Evolutionary conservation across 2,888 invertebrate genomes (phyloP), one percentile per base, ranked within the genome.

Genomic region (Sinopyrophorus schimmeli): DNA sequence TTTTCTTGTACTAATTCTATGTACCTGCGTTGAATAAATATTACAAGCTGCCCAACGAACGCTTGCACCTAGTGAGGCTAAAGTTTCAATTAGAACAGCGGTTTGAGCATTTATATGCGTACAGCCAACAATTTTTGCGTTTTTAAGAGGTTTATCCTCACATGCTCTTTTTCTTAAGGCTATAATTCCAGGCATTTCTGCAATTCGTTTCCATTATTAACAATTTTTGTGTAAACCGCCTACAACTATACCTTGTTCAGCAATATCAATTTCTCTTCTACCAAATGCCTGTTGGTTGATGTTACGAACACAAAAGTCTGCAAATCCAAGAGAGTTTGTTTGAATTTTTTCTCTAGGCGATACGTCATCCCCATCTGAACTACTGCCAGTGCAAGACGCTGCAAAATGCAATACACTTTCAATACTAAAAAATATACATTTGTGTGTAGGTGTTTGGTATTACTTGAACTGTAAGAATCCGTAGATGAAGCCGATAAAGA

Each of bases 51-150:
- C 90, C 96, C 96, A 96, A 70, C 95, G 86, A 2, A 97, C 87
- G 64, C 89, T 87, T 3, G 95, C 95, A 1, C 95, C 95, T 11
- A 95, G 77, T 40, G 90, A 89, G 0, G 86, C 84, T 23, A 95
- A 76, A 0, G 95, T 94, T 73, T 95, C 94, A 54, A 95, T 89
- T 46, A 95, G 76, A 23, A 95, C 97, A 3, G 97, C 98, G 0
- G 96, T 97, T 76, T 98, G 98, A 26, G 97, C 97, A 74, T 96
- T 98, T 66, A 98, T 95, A 76, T 98, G 98, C 35, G 96, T 97
- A 74, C 97, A 98, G 18, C 96, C 97, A 35, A 97, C 94, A 55
- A 82, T 80, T 77, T 92, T 93, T 6, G 97, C 97, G 71, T 95
- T 94, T 71, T 91, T 90, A 60, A 98, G 72, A 0, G 97, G 97